phyloP scores from a whole-genome alignment of 2,797 vertebrate species.

The Centroberyx gerrardi region DNA sequence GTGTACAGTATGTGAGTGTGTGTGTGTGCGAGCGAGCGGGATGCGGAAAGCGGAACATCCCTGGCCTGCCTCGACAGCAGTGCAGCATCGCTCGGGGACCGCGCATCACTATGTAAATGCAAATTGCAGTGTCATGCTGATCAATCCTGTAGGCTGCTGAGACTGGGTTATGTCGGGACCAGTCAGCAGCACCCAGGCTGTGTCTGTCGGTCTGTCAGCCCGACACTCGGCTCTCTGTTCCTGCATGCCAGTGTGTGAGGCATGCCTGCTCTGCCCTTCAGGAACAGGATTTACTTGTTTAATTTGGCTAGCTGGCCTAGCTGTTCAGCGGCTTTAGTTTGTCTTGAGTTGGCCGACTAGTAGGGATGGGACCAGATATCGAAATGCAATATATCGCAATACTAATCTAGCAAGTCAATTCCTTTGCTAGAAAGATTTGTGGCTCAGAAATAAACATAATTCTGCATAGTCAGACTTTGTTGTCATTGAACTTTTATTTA shows the following conservation, averaged over 20 bases:
- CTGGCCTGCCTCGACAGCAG: conserved; percentile 58
- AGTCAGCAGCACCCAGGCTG: conserved; percentile 59
- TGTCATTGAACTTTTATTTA: too few relatives aligned
- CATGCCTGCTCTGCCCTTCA: conserved; percentile 9
- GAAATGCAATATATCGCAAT: too few relatives aligned
- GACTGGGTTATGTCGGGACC: conserved; percentile 65
- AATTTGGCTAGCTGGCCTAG: neutral
- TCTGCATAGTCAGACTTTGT: too few relatives aligned
- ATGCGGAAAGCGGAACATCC: conserved; percentile 45
- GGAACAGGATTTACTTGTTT: conserved; percentile 9
- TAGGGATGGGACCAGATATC: too few relatives aligned
- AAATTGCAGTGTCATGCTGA: conserved; percentile 80
- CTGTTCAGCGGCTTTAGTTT: conserved; percentile 8
- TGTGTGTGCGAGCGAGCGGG: conserved; percentile 36
- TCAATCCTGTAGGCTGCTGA: conserved; percentile 75
- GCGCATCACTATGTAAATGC: conserved; percentile 69
- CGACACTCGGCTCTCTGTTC: conserved; percentile 15
- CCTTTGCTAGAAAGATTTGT: too few relatives aligned
- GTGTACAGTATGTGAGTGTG: neutral
- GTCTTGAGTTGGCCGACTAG: conserved; percentile 9
- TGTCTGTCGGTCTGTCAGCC: conserved; percentile 21
- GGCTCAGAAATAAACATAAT: too few relatives aligned
- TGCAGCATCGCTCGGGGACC: conserved; percentile 56
- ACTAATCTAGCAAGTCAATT: too few relatives aligned
- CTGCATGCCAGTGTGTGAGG: neutral